Percentiles rank a stretch among this genome's conserved stretches.
These are phyloP conservation scores for Steatornis caripensis DNA, from an alignment of 2,113 vertebrate species.

Conservation along the genomic window DNA sequence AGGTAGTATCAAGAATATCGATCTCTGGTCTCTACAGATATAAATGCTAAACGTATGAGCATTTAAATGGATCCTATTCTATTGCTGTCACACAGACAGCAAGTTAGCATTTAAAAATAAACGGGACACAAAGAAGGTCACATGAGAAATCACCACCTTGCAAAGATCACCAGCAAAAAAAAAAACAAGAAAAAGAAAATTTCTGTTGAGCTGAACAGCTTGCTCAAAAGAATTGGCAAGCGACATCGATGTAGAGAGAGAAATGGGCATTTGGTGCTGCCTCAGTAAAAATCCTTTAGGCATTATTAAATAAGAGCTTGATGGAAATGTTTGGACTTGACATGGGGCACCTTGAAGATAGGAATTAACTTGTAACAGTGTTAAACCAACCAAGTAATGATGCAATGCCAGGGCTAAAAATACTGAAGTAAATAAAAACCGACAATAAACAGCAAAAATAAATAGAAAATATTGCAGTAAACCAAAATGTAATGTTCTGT, in stretches of 20 bases:
- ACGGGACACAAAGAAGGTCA: not conserved
- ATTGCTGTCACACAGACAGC: not conserved
- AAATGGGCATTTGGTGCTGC: not conserved
- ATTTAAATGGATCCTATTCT: not conserved
- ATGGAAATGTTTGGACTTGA: not conserved
- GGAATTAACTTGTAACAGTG: not conserved
- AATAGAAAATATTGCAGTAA: not conserved
- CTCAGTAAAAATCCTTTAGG: not conserved
- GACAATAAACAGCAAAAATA: not conserved
- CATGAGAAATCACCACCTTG: not conserved
- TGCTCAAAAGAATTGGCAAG: not conserved
- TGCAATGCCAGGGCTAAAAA: not conserved
- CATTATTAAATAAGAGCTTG: not conserved
- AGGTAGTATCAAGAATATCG: not conserved
- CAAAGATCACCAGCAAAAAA: not conserved
- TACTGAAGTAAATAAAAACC: not conserved
- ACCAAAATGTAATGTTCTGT: not conserved
- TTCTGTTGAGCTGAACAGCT: not conserved
- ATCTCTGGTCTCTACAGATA: not conserved
- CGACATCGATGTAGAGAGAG: not conserved
- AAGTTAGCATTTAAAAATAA: not conserved
- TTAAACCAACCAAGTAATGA: not conserved
- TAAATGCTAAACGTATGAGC: not conserved
- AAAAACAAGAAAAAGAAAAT: not conserved
- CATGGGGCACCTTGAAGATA: not conserved